Evolutionary conservation across 2,888 invertebrate genomes (phyloP).

Genomic region (Caenorhabditis drosophilae): DNA sequence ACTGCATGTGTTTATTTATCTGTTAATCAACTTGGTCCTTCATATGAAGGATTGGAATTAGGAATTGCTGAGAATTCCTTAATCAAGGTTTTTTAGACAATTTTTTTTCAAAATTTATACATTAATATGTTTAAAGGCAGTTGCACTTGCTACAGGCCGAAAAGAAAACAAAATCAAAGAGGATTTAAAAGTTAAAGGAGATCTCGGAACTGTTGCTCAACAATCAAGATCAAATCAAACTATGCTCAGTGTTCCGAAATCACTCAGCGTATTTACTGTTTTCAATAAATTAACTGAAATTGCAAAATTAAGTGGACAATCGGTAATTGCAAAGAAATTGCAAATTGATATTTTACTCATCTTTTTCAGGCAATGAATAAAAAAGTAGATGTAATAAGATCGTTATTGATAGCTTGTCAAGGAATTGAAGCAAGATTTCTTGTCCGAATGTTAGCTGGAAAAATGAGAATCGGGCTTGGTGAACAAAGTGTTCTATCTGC

Average conservation of each 20-base stretch:
- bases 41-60: conserved; percentile 88
- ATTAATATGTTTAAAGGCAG: conserved; percentile 31
- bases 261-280: conserved; percentile 79
- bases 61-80: conserved; percentile 93
- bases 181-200: conserved; percentile 80
- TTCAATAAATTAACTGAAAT: conserved; percentile 85
- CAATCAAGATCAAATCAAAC: conserved; percentile 75
- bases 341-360: background rate
- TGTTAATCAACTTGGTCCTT: conserved; percentile 92
- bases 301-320: conserved; percentile 80
- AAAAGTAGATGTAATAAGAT: conserved; percentile 89
- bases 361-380: conserved; percentile 74
- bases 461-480: conserved; percentile 91
- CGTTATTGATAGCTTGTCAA: conserved; percentile 82
- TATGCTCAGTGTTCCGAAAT: conserved; percentile 85
- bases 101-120: background rate
- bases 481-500: conserved; percentile 94
- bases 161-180: conserved; percentile 80
- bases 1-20: conserved; percentile 89
- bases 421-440: conserved; percentile 62
- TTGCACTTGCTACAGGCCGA: conserved; percentile 46
- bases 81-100: conserved; percentile 79
- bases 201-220: conserved; percentile 76
- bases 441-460: conserved; percentile 71
- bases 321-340: too few species aligned